Base-by-base conservation (phyloP, 2,113 vertebrate genomes). In the Dunckerocampus dactyliophorus region DNA sequence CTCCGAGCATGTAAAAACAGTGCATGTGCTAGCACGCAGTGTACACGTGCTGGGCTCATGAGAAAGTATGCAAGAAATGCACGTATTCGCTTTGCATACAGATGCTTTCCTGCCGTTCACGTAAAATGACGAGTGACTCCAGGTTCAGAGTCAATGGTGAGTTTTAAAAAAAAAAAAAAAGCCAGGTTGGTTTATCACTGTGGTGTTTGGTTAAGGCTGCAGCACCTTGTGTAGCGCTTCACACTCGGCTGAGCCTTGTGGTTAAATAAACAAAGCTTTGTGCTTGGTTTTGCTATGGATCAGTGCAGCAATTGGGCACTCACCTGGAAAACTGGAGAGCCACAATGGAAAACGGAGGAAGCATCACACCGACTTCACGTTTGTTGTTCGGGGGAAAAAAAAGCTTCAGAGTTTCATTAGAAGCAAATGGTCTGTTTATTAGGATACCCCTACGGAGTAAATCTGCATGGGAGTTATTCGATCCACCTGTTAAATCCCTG, bases 191-290 rank as follows among this genome's bases (percentile, higher is more conserved):
- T 72, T 72, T 79, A 28, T 85, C 73, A 71, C 62, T 75, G 64
- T 75, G 73, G 62, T 80, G 78, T 81, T 82, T 73, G 69, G 64
- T 63, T 81, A 63, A 71, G 68, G 31, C 31, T 34, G 67, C 67
- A 73, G 71, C 59, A 45, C 67, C 56, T 74, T 63, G 67, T 78
- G 66, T 58, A 68, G 84, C 80, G 59, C 55, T 73, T 84, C 72
- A 79, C 79, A 82, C 76, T 69, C 60, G 77, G 66, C 67, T 76
- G 71, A 73, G 67, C 54, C 42, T 45, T 72, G 69, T 81, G 82
- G 80, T 82, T 85, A 79, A 80, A 82, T 79, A 85, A 87, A 87
- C 82, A 77, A 57, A 80, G 75, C 61, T 56, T 76, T 77, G 75
- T 74, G 59, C 80, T 69, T 47, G 51, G 42, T 22, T 60, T 61